Evolutionary conservation across 2,797 vertebrate species (phyloP).

Genomic region (Megaceryle alcyon): DNA sequence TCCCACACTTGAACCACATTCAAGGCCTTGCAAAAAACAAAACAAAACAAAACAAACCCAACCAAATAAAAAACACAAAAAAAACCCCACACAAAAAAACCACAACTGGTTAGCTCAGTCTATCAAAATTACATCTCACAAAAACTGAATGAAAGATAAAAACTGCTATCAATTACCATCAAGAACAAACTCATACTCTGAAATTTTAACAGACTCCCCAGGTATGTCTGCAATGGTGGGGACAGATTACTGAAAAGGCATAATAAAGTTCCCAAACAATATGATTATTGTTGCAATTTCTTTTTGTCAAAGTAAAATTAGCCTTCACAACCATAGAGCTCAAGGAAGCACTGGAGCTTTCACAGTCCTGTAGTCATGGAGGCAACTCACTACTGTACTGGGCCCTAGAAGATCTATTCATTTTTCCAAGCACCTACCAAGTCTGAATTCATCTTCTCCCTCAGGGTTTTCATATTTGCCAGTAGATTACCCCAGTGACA

Average conservation of each 20-base stretch:
- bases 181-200: neutral
- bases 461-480: neutral
- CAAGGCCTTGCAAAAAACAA: neutral
- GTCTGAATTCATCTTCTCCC: neutral
- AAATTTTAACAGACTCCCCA: neutral
- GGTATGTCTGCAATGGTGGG: neutral
- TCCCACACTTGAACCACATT: neutral
- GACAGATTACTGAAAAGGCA: neutral
- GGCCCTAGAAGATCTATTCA: neutral
- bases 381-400: neutral
- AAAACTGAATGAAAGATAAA: neutral
- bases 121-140: neutral
- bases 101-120: neutral
- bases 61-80: too few species aligned
- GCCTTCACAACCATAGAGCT: neutral
- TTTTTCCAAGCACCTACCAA: neutral
- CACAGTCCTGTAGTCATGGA: neutral
- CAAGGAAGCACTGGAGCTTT: neutral
- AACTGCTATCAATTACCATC: neutral
- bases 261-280: neutral
- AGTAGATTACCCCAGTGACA: neutral
- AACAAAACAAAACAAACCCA: neutral
- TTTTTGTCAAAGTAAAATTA: neutral
- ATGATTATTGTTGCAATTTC: neutral
- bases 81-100: neutral